Percentiles rank a stretch among this genome's conserved stretches.
Conservation (phyloP, 1,140 invertebrate genomes). For the Drosophila repleta region DNA sequence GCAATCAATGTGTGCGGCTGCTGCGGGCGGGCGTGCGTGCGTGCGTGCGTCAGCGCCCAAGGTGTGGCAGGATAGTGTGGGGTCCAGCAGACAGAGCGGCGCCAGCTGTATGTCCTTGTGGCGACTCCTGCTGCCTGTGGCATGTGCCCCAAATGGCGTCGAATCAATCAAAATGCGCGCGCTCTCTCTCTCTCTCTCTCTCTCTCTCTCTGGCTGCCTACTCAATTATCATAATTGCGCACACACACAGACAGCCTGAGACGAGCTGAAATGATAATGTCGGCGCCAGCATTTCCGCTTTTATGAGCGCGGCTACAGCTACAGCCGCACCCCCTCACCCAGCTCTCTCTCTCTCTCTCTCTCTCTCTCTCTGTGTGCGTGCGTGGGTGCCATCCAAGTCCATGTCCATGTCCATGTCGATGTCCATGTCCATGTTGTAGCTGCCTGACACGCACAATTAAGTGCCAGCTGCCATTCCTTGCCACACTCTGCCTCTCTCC, state of each 20-base stretch:
- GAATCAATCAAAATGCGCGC: constrained; percentile 64
- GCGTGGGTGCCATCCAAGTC: constrained; percentile 50
- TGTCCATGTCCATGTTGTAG: constrained; percentile 61
- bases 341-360: neutral
- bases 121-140: constrained; percentile 9
- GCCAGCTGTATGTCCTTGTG: constrained; percentile 44
- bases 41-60: constrained; percentile 27
- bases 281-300: constrained; percentile 79
- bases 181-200: neutral
- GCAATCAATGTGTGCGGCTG: constrained; percentile 62
- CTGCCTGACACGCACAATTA: constrained; percentile 79
- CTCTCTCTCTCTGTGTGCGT: constrained; percentile 12
- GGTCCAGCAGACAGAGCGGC: constrained; percentile 61
- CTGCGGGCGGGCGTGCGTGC: too few relatives aligned
- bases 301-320: constrained; percentile 62
- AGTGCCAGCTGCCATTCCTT: constrained; percentile 37
- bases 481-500: neutral
- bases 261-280: constrained; percentile 73
- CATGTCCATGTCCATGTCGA: constrained; percentile 29
- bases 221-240: constrained; percentile 79
- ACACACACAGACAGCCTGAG: constrained; percentile 3
- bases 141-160: constrained; percentile 35
- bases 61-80: constrained; percentile 49
- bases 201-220: constrained; percentile 18
- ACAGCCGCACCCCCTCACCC: too few relatives aligned